Evolutionary conservation across 2,888 invertebrate genomes (phyloP).

Genomic region (Agrotis ipsilon): DNA sequence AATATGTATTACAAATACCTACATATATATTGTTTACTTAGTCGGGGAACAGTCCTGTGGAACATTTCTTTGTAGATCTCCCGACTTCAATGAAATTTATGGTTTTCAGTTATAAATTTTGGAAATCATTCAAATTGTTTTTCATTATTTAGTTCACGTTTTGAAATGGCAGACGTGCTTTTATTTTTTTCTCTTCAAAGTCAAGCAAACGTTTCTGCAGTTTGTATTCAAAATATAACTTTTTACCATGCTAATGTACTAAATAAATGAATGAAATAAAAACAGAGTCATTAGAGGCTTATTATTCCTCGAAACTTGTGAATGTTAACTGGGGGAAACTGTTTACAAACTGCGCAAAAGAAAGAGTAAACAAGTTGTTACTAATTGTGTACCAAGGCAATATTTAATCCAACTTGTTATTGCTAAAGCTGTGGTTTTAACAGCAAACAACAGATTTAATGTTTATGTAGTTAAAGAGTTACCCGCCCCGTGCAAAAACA

Average conservation of each 20-base stretch:
- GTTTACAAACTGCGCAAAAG: slow-evolving; percentile 56
- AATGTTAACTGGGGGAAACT: slow-evolving; percentile 49
- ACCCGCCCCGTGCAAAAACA: slow-evolving; percentile 28
- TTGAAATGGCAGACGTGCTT: too few species aligned
- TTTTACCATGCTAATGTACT: slow-evolving; percentile 10
- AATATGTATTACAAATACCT: too few species aligned
- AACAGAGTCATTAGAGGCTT: slow-evolving; percentile 50
- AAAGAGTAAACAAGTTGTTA: slow-evolving; percentile 58
- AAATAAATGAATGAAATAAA: slow-evolving; percentile 36
- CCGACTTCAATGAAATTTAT: too few species aligned
- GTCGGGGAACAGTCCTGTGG: too few species aligned
- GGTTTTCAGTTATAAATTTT: too few species aligned
- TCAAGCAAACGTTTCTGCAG: neutral
- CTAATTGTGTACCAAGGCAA: slow-evolving; percentile 54
- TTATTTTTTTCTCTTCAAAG: too few species aligned
- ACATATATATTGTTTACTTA: too few species aligned
- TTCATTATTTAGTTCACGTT: too few species aligned
- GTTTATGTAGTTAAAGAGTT: slow-evolving; percentile 39
- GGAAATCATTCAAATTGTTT: too few species aligned
- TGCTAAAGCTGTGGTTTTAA: slow-evolving; percentile 43
- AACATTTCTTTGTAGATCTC: too few species aligned
- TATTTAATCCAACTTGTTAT: slow-evolving; percentile 59
- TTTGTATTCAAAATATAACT: slow-evolving; percentile 13
- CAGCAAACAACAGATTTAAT: slow-evolving; percentile 32
- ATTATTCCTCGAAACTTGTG: slow-evolving; percentile 45